Evolutionary conservation across 2,113 vertebrate genomes (phyloP).

Genomic region (Camelus dromedarius): DNA sequence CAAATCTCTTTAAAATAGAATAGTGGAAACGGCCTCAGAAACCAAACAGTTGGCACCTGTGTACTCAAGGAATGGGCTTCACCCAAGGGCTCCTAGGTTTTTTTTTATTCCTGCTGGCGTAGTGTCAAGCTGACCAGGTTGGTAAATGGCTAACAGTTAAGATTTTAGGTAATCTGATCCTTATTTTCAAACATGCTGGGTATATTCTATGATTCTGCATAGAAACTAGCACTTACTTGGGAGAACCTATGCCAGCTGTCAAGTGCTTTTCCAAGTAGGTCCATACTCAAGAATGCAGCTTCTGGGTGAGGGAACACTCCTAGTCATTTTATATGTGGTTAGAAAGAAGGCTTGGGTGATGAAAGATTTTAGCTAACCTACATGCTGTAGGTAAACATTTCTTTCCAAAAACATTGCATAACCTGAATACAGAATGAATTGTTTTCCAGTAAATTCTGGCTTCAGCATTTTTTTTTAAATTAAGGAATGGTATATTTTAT

Average conservation of each 20-base stretch:
- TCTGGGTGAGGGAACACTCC: not conserved
- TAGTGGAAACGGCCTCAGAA: slow-evolving; percentile 78
- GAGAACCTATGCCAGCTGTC: not conserved
- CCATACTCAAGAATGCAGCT: not conserved
- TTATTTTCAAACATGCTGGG: not conserved
- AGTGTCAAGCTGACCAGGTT: not conserved
- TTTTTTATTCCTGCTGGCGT: not conserved
- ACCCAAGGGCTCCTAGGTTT: not conserved
- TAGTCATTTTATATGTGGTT: not conserved
- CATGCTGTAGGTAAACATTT: not conserved
- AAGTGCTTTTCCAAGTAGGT: slow-evolving; percentile 32
- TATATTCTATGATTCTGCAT: not conserved
- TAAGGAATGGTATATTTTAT: slow-evolving; percentile 16
- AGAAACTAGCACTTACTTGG: not conserved
- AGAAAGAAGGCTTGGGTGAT: not conserved
- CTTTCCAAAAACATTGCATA: slow-evolving; percentile 12
- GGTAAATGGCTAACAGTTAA: not conserved
- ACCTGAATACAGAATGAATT: not conserved
- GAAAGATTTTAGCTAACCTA: slow-evolving; percentile 25
- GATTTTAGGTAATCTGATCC: not conserved
- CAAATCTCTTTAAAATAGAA: slow-evolving; percentile 75
- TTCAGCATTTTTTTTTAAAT: not conserved
- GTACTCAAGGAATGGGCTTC: slow-evolving; percentile 15
- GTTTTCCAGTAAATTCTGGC: slow-evolving; percentile 1
- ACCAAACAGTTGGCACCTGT: slow-evolving; percentile 45